These are phyloP conservation scores for Tapirus terrestris DNA, from an alignment of 2,113 vertebrate genomes.

Conservation along the genomic window DNA sequence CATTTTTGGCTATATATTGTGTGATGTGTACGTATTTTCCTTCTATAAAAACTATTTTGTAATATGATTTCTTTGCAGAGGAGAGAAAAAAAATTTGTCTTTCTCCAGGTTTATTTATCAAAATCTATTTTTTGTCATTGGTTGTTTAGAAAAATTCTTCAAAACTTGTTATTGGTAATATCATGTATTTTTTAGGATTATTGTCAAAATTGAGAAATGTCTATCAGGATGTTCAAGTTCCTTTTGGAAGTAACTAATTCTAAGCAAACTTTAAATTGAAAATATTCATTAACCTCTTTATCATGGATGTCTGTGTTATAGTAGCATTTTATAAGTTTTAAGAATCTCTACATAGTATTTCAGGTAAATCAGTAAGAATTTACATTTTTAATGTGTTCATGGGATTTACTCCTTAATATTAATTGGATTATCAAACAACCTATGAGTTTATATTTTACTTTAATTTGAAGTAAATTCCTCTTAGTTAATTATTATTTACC, in stretches of 20 bases:
- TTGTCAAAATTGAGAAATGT: not conserved
- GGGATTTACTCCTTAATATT: not conserved
- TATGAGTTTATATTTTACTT: not conserved
- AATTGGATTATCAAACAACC: not conserved
- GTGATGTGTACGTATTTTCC: not conserved
- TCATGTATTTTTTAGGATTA: not conserved
- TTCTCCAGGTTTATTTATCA: not conserved
- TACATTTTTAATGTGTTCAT: not conserved
- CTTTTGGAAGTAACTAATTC: not conserved
- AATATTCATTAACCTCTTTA: not conserved
- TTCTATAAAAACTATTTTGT: not conserved
- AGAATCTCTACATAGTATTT: not conserved
- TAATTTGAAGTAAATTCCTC: not conserved
- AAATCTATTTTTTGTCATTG: not conserved
- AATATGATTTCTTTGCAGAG: not conserved
- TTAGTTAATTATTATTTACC: not conserved
- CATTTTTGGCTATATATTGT: not conserved
- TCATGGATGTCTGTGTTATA: not conserved
- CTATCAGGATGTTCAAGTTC: not conserved
- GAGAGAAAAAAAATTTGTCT: not conserved
- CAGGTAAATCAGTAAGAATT: not conserved
- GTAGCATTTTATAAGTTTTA: not conserved
- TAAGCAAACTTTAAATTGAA: not conserved
- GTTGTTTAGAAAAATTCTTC: not conserved
- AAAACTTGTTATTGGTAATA: not conserved